Evolutionary conservation across 1,140 invertebrate species (phyloP).

Genomic region (Manduca sexta): DNA sequence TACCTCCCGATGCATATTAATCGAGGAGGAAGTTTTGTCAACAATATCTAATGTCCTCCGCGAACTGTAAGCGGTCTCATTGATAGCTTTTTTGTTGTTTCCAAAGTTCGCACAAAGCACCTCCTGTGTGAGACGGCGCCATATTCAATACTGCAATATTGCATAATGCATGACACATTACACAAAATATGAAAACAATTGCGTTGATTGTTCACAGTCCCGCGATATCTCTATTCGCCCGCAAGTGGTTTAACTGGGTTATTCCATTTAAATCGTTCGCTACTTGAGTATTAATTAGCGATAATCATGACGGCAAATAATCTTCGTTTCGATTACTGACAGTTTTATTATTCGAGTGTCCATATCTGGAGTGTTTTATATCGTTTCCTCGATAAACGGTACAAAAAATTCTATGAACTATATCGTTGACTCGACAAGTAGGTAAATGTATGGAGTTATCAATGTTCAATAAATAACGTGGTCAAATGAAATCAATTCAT

Average conservation of each 20-base stretch:
- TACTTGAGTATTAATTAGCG: slow-evolving; percentile 61
- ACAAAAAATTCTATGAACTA: slow-evolving; percentile 1
- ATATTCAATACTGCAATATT: slow-evolving; percentile 52
- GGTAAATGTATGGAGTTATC: neutral
- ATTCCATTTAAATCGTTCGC: slow-evolving; percentile 55
- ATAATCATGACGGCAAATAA: slow-evolving; percentile 57
- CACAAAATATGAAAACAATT: slow-evolving; percentile 38
- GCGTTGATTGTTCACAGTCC: slow-evolving; percentile 37
- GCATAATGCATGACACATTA: slow-evolving; percentile 36
- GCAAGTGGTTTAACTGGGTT: slow-evolving; percentile 59
- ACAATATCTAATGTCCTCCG: slow-evolving; percentile 70
- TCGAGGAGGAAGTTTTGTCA: slow-evolving; percentile 69
- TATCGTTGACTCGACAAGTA: neutral
- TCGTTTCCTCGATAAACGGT: slow-evolving; percentile 17
- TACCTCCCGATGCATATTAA: slow-evolving; percentile 69
- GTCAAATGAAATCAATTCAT: slow-evolving; percentile 3
- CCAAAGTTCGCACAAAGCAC: slow-evolving; percentile 33
- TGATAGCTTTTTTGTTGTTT: slow-evolving; percentile 64
- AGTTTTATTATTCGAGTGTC: slow-evolving; percentile 46
- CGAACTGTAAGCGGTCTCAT: slow-evolving; percentile 51
- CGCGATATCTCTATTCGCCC: slow-evolving; percentile 37
- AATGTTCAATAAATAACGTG: neutral
- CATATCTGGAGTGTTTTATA: slow-evolving; percentile 45
- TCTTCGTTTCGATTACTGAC: slow-evolving; percentile 45
- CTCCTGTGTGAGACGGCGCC: slow-evolving; percentile 38